These are phyloP conservation scores for Drosophila kurseongensis DNA, from an alignment of 1,140 invertebrate species.

Conservation along the genomic window DNA sequence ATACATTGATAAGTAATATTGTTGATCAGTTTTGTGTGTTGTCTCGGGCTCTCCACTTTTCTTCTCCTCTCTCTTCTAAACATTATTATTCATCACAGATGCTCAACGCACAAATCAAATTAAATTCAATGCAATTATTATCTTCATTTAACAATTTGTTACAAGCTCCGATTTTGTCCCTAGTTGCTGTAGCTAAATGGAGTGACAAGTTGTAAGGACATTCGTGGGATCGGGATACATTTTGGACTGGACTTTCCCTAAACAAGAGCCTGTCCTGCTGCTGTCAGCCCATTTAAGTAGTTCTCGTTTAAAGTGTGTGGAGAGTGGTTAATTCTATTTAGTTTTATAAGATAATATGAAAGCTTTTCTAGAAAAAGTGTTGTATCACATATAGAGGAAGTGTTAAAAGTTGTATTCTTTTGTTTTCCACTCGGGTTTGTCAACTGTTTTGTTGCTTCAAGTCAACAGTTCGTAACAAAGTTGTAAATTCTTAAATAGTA, in stretches of 20 bases:
- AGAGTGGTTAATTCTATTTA: constrained; percentile 53
- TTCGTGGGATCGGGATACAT: constrained; percentile 1
- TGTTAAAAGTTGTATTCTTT: constrained; percentile 74
- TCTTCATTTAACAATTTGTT: constrained; percentile 78
- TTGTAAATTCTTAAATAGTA: constrained; percentile 31
- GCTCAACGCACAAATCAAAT: constrained; percentile 72
- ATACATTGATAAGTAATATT: constrained; percentile 76
- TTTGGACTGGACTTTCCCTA: constrained; percentile 7
- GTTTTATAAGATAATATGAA: constrained; percentile 67
- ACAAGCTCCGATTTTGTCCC: constrained; percentile 65
- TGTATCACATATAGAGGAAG: constrained; percentile 83
- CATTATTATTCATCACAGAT: constrained; percentile 80
- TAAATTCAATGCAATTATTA: constrained; percentile 75
- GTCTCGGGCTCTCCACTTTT: constrained; percentile 51
- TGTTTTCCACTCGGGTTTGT: constrained; percentile 18
- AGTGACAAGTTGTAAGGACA: constrained; percentile 6
- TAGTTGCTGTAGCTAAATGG: constrained; percentile 31
- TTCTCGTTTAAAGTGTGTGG: constrained; percentile 32
- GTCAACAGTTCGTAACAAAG: constrained; percentile 41
- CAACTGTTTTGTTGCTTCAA: constrained; percentile 25
- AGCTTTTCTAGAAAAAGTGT: constrained; percentile 82
- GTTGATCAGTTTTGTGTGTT: constrained; percentile 48
- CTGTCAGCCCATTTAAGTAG: constrained; percentile 10
- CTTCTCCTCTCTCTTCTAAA: constrained; percentile 43
- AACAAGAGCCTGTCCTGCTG: constrained; percentile 3